Evolutionary conservation across 2,113 vertebrate genomes (phyloP).

Genomic region (Nestor notabilis): DNA sequence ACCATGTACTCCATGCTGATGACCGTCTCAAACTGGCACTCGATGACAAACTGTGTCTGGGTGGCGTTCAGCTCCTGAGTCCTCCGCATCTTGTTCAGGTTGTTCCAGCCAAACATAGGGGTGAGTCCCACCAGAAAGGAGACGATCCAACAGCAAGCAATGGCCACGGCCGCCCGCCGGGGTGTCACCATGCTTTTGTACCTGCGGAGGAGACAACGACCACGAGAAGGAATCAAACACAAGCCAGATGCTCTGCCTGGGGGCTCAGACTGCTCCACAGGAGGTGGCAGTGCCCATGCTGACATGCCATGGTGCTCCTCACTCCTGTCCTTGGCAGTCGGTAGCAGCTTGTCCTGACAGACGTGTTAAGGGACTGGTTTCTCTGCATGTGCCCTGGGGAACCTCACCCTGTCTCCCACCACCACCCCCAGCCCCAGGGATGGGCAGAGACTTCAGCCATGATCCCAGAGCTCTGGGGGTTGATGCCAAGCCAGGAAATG

Average conservation of each 20-base stretch:
- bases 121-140: slow-evolving; percentile 90
- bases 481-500: background rate
- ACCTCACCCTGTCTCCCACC: background rate
- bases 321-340: too few species aligned
- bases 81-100: slow-evolving; percentile 72
- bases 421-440: background rate
- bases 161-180: slow-evolving; percentile 83
- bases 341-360: background rate
- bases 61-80: slow-evolving; percentile 70
- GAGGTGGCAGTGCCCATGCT: background rate
- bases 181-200: slow-evolving; percentile 91
- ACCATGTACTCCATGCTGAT: slow-evolving; percentile 99
- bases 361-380: background rate
- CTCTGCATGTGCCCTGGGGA: background rate
- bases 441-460: background rate
- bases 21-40: slow-evolving; percentile 90
- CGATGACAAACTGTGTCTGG: slow-evolving; percentile 69
- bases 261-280: background rate
- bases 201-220: slow-evolving; percentile 67
- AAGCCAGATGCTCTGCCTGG: background rate
- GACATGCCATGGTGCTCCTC: background rate
- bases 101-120: slow-evolving; percentile 96
- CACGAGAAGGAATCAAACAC: background rate
- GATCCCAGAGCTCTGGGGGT: background rate
- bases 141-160: slow-evolving; percentile 89